These are phyloP conservation scores for Corbicula japonica DNA, from an alignment of 2,888 invertebrate genomes.

Conservation along the genomic window DNA sequence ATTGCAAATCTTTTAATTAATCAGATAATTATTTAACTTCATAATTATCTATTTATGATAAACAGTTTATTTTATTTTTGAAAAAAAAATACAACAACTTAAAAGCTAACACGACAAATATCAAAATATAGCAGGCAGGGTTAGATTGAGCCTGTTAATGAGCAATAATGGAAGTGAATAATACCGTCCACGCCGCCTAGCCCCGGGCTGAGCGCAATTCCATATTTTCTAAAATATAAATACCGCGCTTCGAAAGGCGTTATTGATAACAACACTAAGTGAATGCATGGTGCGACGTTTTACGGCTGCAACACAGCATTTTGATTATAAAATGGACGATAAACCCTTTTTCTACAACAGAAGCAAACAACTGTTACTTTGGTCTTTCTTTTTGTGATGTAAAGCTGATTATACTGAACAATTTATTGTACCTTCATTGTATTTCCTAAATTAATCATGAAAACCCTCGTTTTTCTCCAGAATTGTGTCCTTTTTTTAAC, in stretches of 20 bases:
- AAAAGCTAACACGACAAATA: neutral
- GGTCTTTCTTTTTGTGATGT: neutral
- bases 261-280: too few species aligned
- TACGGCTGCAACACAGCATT: too few species aligned
- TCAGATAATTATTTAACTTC: neutral
- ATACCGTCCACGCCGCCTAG: too few species aligned
- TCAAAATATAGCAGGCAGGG: too few species aligned
- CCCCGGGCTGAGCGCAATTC: too few species aligned
- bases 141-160: too few species aligned
- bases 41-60: neutral
- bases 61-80: neutral
- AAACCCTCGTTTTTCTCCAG: neutral
- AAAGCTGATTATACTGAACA: neutral
- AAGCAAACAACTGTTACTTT: neutral
- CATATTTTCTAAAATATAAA: too few species aligned
- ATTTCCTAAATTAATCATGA: neutral
- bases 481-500: neutral
- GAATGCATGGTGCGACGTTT: too few species aligned
- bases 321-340: too few species aligned
- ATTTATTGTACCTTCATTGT: neutral
- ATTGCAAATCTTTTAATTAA: neutral
- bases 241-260: too few species aligned
- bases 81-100: too few species aligned
- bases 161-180: too few species aligned
- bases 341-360: neutral